Conservation (phyloP, 2,888 invertebrate species). For the Hymenopus coronatus region DNA sequence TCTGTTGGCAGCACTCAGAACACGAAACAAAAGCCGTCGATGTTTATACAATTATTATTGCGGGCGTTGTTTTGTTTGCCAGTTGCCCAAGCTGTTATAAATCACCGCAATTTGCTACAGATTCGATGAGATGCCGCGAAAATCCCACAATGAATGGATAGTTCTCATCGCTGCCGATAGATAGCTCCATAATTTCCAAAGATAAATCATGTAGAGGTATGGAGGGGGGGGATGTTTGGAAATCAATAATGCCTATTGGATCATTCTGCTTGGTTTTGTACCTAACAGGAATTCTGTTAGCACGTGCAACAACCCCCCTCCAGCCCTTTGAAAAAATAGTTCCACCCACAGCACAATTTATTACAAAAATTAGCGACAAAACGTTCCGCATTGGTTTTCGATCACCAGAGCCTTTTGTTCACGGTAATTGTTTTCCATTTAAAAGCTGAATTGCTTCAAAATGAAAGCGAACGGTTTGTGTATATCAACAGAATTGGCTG, state of each 20-base stretch:
- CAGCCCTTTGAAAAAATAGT: neutral
- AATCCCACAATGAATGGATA: neutral
- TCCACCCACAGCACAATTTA: neutral
- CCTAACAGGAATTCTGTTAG: neutral
- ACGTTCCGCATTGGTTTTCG: neutral
- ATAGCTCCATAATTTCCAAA: neutral
- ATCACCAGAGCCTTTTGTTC: neutral
- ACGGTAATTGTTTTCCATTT: neutral
- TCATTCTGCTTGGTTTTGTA: neutral
- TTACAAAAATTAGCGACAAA: neutral
- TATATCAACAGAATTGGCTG: neutral
- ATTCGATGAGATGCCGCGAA: neutral
- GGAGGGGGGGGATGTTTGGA: neutral
- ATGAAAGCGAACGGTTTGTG: neutral
- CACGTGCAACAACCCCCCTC: neutral
- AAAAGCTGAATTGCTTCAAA: neutral
- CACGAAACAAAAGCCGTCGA: no score
- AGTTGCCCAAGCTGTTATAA: neutral
- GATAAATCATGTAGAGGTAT: neutral
- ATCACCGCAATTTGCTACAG: conserved; percentile 3
- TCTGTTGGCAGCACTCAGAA: no score
- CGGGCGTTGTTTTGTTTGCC: neutral
- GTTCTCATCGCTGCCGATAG: neutral
- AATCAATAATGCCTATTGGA: neutral
- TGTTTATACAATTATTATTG: neutral